Conservation (phyloP, 2,888 invertebrate genomes). For the Eutolmus rufibarbis region DNA sequence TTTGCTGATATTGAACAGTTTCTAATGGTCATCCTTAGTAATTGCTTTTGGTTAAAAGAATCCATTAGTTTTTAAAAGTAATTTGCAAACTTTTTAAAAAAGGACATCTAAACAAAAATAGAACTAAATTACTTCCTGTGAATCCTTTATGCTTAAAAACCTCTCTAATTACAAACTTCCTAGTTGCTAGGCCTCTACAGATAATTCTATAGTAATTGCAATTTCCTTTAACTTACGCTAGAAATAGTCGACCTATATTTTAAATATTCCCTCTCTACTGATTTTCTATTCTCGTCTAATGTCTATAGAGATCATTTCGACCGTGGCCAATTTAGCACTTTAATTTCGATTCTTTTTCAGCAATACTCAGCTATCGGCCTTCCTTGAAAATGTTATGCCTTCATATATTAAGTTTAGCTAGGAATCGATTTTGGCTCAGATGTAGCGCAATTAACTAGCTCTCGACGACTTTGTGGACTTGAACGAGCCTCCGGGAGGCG, state of each 20-base stretch:
- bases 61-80: not conserved
- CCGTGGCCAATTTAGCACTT: not conserved
- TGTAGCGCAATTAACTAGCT: not conserved
- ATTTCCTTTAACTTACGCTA: not conserved
- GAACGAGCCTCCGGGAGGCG: not conserved
- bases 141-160: not conserved
- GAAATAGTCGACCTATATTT: not conserved
- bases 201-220: not conserved
- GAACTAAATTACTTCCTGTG: not conserved
- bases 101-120: not conserved
- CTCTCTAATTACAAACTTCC: not conserved
- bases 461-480: not conserved
- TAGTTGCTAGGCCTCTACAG: not conserved
- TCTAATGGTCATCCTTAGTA: not conserved
- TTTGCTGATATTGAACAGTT: not conserved
- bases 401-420: not conserved
- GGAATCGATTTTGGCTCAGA: not conserved
- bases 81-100: not conserved
- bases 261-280: not conserved
- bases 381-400: not conserved
- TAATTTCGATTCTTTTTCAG: not conserved
- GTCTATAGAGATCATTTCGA: not conserved
- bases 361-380: not conserved
- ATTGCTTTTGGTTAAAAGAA: not conserved
- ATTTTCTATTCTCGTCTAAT: not conserved